phyloP scores from a whole-genome alignment of 2,888 invertebrate species.

The Hetaerina titia region DNA sequence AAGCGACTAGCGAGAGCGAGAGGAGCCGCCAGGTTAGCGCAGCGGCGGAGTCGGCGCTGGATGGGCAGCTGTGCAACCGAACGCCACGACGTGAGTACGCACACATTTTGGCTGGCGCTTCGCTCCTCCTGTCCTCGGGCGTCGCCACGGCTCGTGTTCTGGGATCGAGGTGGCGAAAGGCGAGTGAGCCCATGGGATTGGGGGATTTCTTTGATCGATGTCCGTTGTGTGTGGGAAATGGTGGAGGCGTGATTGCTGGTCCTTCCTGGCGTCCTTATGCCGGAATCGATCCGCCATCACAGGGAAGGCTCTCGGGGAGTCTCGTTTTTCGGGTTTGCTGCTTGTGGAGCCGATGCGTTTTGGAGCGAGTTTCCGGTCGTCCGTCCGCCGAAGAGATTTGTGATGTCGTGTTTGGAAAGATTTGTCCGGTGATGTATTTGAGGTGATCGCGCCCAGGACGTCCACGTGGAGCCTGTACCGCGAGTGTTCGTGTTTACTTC shows the following conservation, averaged over 20 bases:
- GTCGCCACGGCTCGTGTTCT: neutral
- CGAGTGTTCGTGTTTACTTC: neutral
- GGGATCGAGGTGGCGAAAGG: neutral
- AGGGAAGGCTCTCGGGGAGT: neutral
- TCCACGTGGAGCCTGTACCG: neutral
- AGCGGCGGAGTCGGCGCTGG: neutral
- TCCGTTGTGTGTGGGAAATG: neutral
- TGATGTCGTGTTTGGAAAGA: neutral
- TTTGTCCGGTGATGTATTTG: no score
- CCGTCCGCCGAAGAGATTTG: neutral
- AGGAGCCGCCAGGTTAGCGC: neutral
- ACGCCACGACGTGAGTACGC: neutral
- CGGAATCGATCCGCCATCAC: neutral
- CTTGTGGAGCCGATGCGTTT: neutral
- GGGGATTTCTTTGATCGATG: neutral
- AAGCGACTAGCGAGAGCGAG: neutral
- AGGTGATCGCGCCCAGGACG: neutral
- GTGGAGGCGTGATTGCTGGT: neutral
- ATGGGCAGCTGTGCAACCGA: neutral
- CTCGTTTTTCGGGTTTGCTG: neutral
- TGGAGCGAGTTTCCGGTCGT: slow-evolving; percentile 15
- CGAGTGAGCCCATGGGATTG: neutral
- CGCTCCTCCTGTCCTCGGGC: neutral
- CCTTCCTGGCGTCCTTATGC: neutral
- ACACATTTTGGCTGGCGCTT: neutral